Evolutionary conservation across 1,140 invertebrate genomes (phyloP).

Genomic region (Choristoneura fumiferana): DNA sequence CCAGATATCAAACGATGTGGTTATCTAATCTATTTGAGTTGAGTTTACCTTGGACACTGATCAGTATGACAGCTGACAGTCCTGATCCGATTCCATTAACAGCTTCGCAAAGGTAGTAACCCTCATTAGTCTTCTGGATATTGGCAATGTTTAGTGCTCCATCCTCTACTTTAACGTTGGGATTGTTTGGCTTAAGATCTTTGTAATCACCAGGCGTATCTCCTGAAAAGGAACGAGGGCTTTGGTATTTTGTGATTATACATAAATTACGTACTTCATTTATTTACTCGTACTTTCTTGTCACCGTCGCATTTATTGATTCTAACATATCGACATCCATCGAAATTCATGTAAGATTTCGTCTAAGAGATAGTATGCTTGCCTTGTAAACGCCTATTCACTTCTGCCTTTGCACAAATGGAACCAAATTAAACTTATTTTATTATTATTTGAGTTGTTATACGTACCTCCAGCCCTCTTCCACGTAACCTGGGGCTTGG

Average conservation of each 20-base stretch:
- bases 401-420: no score
- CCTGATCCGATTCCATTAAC: slow-evolving; percentile 97
- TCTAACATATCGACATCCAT: no score
- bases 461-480: slow-evolving; percentile 93
- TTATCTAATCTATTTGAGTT: no score
- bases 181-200: slow-evolving; percentile 92
- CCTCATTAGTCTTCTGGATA: slow-evolving; percentile 95
- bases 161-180: slow-evolving; percentile 93
- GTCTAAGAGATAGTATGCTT: no score
- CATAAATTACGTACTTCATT: no score
- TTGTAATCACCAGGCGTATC: slow-evolving; percentile 95
- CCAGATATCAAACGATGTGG: no score
- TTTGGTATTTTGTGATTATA: slow-evolving; percentile 14
- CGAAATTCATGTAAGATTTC: no score
- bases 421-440: no score
- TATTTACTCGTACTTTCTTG: no score
- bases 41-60: slow-evolving; percentile 93
- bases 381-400: no score
- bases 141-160: slow-evolving; percentile 89
- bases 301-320: no score
- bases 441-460: no score
- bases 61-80: slow-evolving; percentile 93
- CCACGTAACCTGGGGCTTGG: slow-evolving; percentile 95
- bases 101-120: slow-evolving; percentile 97
- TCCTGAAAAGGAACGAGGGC: slow-evolving; percentile 78